Percentiles rank a stretch among this genome's conserved stretches.
Conservation (phyloP, 2,888 invertebrate species). For the Volucella inanis region DNA sequence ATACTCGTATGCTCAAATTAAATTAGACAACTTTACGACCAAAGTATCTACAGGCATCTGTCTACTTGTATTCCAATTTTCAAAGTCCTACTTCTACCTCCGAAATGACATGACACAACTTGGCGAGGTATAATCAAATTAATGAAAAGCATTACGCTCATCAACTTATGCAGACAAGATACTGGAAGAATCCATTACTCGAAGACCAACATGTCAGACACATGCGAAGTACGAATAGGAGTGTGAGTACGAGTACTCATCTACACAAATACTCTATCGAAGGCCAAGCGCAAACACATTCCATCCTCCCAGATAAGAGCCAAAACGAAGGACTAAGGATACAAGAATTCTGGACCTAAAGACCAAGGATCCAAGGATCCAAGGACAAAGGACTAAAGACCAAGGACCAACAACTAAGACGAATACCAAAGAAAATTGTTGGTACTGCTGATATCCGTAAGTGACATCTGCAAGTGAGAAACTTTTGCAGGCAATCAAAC, state of each 20-base stretch:
- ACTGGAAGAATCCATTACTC: slow-evolving; percentile 15
- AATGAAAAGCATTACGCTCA: slow-evolving; percentile 64
- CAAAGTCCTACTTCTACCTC: not conserved
- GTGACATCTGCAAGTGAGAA: slow-evolving; percentile 71
- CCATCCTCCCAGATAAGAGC: not conserved
- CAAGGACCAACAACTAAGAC: not conserved
- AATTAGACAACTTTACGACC: slow-evolving; percentile 24
- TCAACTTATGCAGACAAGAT: slow-evolving; percentile 38
- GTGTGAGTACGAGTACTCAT: too few species aligned
- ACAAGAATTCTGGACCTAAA: too few species aligned
- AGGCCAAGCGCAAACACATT: not conserved
- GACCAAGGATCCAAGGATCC: too few species aligned
- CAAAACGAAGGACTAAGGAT: not conserved
- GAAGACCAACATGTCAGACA: slow-evolving; percentile 26
- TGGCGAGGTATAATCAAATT: slow-evolving; percentile 55
- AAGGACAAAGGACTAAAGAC: not conserved
- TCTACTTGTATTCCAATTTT: too few species aligned
- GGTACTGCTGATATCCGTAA: slow-evolving; percentile 51
- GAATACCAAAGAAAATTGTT: not conserved
- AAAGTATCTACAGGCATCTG: not conserved
- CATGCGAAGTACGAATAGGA: too few species aligned
- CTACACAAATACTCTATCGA: slow-evolving; percentile 32
- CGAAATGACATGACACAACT: slow-evolving; percentile 10
- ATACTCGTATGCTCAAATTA: slow-evolving; percentile 5
- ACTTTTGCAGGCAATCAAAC: slow-evolving; percentile 68